Evolutionary conservation across 2,888 invertebrate species (phyloP).

Genomic region (Spatulosminthurus flaviceps): DNA sequence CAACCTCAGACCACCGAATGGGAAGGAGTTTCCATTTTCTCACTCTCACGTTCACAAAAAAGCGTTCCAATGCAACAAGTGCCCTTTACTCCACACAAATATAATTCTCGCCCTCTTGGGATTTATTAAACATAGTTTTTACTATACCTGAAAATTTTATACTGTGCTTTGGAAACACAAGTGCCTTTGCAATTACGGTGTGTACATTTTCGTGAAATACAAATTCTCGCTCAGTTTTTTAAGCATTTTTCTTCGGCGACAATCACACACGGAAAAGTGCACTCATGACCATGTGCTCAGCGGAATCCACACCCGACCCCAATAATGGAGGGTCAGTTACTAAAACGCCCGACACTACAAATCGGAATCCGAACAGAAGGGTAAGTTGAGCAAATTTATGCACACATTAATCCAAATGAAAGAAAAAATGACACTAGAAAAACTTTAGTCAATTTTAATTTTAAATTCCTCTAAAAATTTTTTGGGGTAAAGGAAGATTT

Average conservation of each 20-base stretch:
- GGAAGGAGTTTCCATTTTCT: background rate
- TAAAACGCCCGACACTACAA: slow-evolving; percentile 50
- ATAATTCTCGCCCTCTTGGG: too few relatives aligned
- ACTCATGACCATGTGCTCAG: slow-evolving; percentile 51
- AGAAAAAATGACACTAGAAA: too few relatives aligned
- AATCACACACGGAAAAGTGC: slow-evolving; percentile 1
- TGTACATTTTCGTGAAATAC: too few relatives aligned
- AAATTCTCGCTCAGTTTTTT: too few relatives aligned
- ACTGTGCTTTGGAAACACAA: too few relatives aligned
- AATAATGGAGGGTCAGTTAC: slow-evolving; percentile 26
- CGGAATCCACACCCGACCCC: slow-evolving; percentile 39
- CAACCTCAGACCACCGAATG: background rate
- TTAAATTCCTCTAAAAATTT: too few relatives aligned
- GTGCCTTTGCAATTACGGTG: too few relatives aligned
- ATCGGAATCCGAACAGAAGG: slow-evolving; percentile 53
- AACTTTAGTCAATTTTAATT: too few relatives aligned
- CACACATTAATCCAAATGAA: too few relatives aligned
- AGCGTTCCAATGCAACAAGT: background rate
- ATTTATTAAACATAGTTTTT: too few relatives aligned
- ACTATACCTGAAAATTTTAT: too few relatives aligned
- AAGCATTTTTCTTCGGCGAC: background rate
- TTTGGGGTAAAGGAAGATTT: too few relatives aligned
- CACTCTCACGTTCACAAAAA: background rate
- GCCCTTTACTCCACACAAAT: background rate
- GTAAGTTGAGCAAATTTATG: slow-evolving; percentile 44